Percentiles rank a stretch among this genome's conserved stretches.
These are phyloP conservation scores for Clavelina lepadiformis DNA, from an alignment of 23 tunicate genomes.

Conservation along the genomic window DNA sequence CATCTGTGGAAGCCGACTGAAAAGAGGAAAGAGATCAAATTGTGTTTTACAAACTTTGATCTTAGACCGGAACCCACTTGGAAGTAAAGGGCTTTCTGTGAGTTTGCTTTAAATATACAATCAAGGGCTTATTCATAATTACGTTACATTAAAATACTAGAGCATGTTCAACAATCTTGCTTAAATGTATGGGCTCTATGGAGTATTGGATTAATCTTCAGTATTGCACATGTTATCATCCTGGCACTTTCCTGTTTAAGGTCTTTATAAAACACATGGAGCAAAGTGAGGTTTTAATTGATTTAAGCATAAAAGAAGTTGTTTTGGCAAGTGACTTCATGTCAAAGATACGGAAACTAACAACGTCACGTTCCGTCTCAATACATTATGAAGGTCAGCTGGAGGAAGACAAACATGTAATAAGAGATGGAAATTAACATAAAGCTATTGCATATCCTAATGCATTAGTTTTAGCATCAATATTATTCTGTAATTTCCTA, in stretches of 20 bases:
- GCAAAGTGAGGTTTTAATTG: constrained; percentile 18
- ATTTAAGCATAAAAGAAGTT: constrained; percentile 65
- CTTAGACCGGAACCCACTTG: constrained; percentile 66
- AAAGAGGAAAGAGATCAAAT: constrained; percentile 36
- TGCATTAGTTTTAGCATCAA: too few species aligned
- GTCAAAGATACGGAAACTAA: constrained; percentile 3
- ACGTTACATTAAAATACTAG: too few species aligned
- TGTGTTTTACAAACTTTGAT: constrained; percentile 36
- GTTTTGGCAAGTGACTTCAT: constrained; percentile 27
- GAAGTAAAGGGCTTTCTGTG: constrained; percentile 48
- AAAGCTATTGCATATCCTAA: neutral
- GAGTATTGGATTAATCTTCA: too few species aligned
- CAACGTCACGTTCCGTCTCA: neutral
- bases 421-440: neutral
- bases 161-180: too few species aligned
- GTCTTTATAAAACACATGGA: constrained; percentile 38
- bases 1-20: constrained; percentile 41
- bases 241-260: constrained; percentile 4
- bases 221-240: neutral
- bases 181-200: too few species aligned
- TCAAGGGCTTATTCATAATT: too few species aligned
- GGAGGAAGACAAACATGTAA: constrained; percentile 31
- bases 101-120: too few species aligned
- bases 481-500: too few species aligned
- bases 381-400: constrained; percentile 40